Conservation (phyloP, 2,113 vertebrate species). For the Amphiprion percula region DNA sequence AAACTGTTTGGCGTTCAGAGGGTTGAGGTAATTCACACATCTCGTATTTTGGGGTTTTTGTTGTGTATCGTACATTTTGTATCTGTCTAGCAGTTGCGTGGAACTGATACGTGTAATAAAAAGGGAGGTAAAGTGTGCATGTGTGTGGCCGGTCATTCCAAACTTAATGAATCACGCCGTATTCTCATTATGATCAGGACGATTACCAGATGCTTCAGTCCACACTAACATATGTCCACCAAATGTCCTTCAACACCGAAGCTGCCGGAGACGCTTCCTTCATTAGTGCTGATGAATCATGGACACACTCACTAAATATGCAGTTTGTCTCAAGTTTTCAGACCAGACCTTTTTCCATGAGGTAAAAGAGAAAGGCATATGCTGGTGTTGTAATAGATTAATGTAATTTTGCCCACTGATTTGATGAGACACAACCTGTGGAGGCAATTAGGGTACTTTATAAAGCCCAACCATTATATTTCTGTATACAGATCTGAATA, state of each 20-base stretch:
- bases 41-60: background rate
- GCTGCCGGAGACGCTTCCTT: background rate
- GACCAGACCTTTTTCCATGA: background rate
- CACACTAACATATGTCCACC: slow-evolving; percentile 13
- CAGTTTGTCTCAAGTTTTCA: background rate
- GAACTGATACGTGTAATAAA: background rate
- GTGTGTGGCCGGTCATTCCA: slow-evolving; percentile 12
- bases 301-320: background rate
- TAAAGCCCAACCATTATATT: too few relatives aligned
- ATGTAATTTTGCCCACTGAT: background rate
- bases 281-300: slow-evolving; percentile 2
- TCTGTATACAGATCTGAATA: too few relatives aligned
- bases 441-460: too few relatives aligned
- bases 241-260: slow-evolving; percentile 32
- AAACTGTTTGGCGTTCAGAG: background rate
- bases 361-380: too few relatives aligned
- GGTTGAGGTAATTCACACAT: background rate
- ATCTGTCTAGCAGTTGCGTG: background rate
- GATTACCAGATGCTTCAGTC: slow-evolving; percentile 28
- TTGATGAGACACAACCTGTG: background rate
- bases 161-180: background rate
- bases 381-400: background rate
- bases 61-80: background rate
- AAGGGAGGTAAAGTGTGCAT: background rate
- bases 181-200: slow-evolving; percentile 13